Evolutionary conservation across 2,888 invertebrate species (phyloP).

Genomic region (Julus scandinavius): DNA sequence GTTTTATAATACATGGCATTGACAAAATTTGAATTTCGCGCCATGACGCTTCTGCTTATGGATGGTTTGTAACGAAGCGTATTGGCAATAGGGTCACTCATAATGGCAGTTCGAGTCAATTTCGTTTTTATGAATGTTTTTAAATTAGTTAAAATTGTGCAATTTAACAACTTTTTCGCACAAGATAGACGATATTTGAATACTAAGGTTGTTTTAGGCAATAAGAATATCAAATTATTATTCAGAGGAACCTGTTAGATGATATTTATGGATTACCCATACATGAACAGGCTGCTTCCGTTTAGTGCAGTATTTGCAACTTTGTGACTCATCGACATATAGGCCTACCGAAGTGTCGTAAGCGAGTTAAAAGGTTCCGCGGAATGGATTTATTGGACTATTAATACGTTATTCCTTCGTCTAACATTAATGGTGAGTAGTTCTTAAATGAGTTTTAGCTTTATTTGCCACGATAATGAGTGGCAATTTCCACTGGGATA

Average conservation of each 20-base stretch:
- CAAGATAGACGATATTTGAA: neutral
- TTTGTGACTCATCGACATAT: conserved; percentile 43
- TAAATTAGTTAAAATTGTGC: neutral
- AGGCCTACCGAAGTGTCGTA: conserved; percentile 43
- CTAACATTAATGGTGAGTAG: conserved; percentile 27
- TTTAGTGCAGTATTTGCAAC: conserved; percentile 7
- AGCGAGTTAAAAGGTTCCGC: neutral
- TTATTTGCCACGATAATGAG: neutral
- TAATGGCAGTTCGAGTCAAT: neutral
- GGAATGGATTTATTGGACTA: neutral
- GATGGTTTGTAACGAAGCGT: neutral
- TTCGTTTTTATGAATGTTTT: neutral
- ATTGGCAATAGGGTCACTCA: neutral
- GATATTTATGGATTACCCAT: neutral
- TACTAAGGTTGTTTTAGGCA: neutral
- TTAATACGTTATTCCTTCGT: neutral
- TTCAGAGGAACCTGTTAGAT: neutral
- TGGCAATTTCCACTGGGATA: neutral
- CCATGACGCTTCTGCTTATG: neutral
- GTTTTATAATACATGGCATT: neutral
- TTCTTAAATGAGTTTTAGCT: neutral
- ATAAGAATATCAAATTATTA: neutral
- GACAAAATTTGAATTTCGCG: neutral
- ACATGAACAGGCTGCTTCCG: neutral
- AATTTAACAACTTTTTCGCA: neutral